Percentiles rank a stretch among this genome's conserved stretches.
Evolutionary conservation across 2,797 vertebrate genomes (phyloP).

Genomic region (Gallinago stenura): DNA sequence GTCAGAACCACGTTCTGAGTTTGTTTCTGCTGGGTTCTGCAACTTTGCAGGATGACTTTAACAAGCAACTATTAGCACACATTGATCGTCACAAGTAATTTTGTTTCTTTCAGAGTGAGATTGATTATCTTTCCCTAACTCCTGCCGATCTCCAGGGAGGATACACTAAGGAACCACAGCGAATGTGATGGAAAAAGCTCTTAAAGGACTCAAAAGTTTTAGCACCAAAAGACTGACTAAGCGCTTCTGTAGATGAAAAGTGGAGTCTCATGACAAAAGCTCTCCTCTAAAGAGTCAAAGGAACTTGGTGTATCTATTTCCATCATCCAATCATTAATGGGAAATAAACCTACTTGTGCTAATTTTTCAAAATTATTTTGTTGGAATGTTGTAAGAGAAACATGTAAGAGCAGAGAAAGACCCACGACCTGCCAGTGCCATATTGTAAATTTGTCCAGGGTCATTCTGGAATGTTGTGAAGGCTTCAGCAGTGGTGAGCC

Average conservation of each 20-base stretch:
- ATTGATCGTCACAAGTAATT: constrained; percentile 31
- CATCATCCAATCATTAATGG: not conserved
- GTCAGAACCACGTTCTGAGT: not conserved
- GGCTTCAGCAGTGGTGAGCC: not conserved
- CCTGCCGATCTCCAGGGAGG: not conserved
- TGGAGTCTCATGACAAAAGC: not conserved
- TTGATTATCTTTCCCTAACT: constrained; percentile 42
- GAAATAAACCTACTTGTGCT: not conserved
- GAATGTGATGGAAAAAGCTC: not conserved
- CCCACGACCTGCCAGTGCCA: not conserved
- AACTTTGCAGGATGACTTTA: not conserved
- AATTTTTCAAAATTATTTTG: not conserved
- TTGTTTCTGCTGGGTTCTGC: not conserved
- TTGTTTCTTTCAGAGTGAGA: constrained; percentile 15
- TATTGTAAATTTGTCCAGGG: not conserved
- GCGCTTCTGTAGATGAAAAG: not conserved
- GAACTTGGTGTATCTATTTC: not conserved
- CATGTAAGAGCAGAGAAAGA: not conserved
- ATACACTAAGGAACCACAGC: not conserved
- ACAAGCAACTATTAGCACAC: not conserved
- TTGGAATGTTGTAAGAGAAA: not conserved
- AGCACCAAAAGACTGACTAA: not conserved
- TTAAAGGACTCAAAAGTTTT: constrained; percentile 7
- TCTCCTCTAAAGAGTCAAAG: not conserved
- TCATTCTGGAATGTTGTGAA: not conserved